Conservation (phyloP, 2,888 invertebrate genomes). For the Tenthredo mesomela region DNA sequence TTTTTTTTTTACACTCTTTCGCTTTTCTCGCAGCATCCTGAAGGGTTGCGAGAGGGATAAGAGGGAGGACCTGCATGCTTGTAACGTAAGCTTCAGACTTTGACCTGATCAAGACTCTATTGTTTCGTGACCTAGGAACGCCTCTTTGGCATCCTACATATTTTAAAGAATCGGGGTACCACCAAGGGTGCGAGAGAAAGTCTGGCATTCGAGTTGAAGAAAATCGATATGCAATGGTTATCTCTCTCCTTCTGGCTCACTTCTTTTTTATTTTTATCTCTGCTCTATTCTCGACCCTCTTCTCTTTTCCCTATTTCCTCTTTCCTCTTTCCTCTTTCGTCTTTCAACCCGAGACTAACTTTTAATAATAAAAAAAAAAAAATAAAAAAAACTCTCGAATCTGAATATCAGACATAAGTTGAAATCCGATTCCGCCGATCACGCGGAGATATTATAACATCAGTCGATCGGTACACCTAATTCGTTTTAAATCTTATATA, state of each 20-base stretch:
- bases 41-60: neutral
- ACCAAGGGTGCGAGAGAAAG: conserved; percentile 1
- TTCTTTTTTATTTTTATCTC: neutral
- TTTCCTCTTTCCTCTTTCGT: neutral
- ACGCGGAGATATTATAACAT: neutral
- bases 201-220: conserved; percentile 14
- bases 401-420: conserved; percentile 14
- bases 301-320: neutral
- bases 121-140: conserved; percentile 28
- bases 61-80: neutral
- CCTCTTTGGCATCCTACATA: conserved; percentile 30
- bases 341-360: conserved; percentile 17
- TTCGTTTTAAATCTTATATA: neutral
- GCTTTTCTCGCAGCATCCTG: neutral
- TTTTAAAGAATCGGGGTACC: neutral
- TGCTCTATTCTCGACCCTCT: neutral
- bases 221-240: conserved; percentile 33
- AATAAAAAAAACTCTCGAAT: conserved; percentile 16
- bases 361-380: conserved; percentile 31
- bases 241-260: conserved; percentile 1
- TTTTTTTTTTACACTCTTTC: neutral
- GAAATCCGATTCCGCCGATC: neutral
- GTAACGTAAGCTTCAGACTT: neutral
- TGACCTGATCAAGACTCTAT: conserved; percentile 26
- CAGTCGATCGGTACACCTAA: neutral